Base-by-base conservation (phyloP, 2,113 vertebrate species). In the Myocastor coypus region DNA sequence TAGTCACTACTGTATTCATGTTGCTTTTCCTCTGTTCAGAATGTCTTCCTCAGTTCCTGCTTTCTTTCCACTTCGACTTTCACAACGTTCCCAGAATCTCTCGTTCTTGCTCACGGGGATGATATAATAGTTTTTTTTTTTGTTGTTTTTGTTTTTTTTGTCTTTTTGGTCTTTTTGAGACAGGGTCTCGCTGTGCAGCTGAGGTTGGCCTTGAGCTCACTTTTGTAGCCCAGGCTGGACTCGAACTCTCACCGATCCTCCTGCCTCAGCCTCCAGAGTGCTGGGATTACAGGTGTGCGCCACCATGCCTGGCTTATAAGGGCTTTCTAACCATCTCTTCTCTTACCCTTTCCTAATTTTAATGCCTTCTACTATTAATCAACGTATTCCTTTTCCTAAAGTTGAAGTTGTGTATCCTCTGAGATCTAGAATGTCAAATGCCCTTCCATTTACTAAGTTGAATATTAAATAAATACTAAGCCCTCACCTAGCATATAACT, bases 361-460 rank as follows among this genome's bases (percentile, higher is more conserved):
- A 85, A 50, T 40, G 66, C 34, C 64, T 52, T 61, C 86, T 75
- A 40, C 34, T 89, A 28, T 59, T 37, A 63, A 19, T 30, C 52
- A 68, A 86, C 50, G 30, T 55, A 83, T 89, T 85, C 37, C 85
- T 92, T 61, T 89, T 85, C 77, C 95, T 46, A 68, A 93, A 85
- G 92, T 63, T 94, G 90, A 83, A 92, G 71, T 86, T 26, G 55
- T 52, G 40, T 88, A 40, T 24, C 7, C 24, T 12, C 57, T n/a
- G 57, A 92, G 42, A n/a, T 91, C 2, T 16, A 91, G 85, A 94
- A 83, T 95, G 78, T 84, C 82, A 94, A 57, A 52, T 92, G 50
- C 11, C 6, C 85, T 96, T 16, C n/a, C 28, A 63, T 55, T 78
- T 46, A 88, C 78, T 83, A 37, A n/a, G 34, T 69, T 69, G n/a